Base-by-base conservation (phyloP, 37 sponge, comb jelly and placozoan species). In the Mnemiopsis leidyi region DNA sequence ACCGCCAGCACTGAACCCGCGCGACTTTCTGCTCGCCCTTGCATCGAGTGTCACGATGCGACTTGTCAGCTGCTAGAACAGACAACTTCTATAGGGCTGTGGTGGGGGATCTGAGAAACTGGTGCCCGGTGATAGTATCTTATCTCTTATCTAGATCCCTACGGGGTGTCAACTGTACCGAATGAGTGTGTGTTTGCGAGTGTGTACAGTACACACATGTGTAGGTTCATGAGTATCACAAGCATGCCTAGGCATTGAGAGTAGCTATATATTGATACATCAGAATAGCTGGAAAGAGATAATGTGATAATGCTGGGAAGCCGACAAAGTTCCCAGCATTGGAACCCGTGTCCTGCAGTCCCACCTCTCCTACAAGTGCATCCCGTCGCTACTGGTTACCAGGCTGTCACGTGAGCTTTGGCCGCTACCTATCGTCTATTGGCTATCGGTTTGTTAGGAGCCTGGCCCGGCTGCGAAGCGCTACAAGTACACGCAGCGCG, bases 371-470 rank as follows among this genome's bases (percentile, higher is more conserved):
- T 77, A 77, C 20, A 48, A 48, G 61, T 48, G 61, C 61, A 48
- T 48, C 61, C 5, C 61, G 61, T 77, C 79, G 32, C 79, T 69
- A 77, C 32, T 77, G 79, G 79, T 34, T 28, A 32, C 26, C 36
- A 77, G 36, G 20, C 30, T 18, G 36, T 32, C 79, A 77, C 79
- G 79, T 77, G 79, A 34, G 9, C 36, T 21, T 13, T 48, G 13
- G 5, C 61, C 61, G 61, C 61, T 48, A 48, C 61, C 61, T 48
- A 48, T 34, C 79, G 36, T 31, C 79, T 32, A 77, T 77, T 77
- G 79, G 79, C 79, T 34, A 77, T 31, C 79, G 20, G 36, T 77
- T 34, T 34, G 79, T 77, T 77, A 77, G 79, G 79, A 77, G 79
- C 79, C 32, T 77, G 79, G 32, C 79, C 79, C 79, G 26, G 79